Percentiles rank a stretch among this genome's conserved stretches.
Evolutionary conservation across 2,888 invertebrate species (phyloP).

Genomic region (Orthosia cruda): DNA sequence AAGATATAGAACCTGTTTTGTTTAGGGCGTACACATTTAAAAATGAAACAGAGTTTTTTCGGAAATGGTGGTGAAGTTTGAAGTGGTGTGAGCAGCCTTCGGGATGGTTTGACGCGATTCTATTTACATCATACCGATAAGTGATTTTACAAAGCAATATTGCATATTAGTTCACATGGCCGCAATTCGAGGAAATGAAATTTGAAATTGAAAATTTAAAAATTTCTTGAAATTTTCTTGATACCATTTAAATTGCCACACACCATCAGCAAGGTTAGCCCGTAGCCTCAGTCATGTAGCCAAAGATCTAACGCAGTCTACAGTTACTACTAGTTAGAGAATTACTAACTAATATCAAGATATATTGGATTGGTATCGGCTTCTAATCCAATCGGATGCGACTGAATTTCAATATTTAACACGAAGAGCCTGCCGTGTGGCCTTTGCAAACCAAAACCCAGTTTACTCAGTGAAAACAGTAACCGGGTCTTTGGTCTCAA

Average conservation of each 20-base stretch:
- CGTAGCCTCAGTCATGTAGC: too few species aligned
- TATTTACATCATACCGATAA: too few species aligned
- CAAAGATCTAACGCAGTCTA: not conserved
- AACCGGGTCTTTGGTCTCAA: not conserved
- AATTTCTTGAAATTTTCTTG: too few species aligned
- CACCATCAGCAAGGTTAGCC: too few species aligned
- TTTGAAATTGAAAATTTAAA: too few species aligned
- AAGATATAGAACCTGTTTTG: conserved; percentile 24
- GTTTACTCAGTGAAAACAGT: not conserved
- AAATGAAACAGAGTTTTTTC: not conserved
- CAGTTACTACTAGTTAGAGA: not conserved
- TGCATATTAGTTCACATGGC: too few species aligned
- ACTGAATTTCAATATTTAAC: not conserved
- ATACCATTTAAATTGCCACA: too few species aligned
- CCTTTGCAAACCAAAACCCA: not conserved
- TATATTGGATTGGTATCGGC: not conserved
- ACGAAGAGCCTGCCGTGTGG: not conserved
- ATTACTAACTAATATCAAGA: not conserved
- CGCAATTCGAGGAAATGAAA: too few species aligned
- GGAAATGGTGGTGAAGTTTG: too few species aligned
- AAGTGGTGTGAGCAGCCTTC: too few species aligned
- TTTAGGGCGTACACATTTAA: not conserved
- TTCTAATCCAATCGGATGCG: not conserved
- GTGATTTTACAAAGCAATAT: too few species aligned
- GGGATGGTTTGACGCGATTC: too few species aligned